phyloP scores from a whole-genome alignment of 2,797 vertebrate species.

The Dermochelys coriacea region DNA sequence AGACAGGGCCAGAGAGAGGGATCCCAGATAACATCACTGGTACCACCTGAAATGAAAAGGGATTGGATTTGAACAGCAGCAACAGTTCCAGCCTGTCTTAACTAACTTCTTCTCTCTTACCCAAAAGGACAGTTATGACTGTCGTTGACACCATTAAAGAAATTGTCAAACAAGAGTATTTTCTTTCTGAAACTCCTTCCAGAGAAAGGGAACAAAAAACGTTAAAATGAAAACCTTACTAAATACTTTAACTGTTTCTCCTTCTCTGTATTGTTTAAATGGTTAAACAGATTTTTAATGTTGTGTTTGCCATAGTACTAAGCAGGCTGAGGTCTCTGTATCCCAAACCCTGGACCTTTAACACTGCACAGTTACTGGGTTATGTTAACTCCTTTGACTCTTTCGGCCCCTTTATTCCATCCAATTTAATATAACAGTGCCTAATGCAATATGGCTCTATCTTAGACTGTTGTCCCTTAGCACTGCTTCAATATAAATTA shows the following conservation, averaged over 20 bases:
- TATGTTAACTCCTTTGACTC: neutral
- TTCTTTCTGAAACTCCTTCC: neutral
- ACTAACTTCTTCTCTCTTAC: too few species aligned
- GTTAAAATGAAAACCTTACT: neutral
- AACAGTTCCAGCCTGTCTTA: too few species aligned
- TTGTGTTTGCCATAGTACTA: too few species aligned
- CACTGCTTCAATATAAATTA: neutral
- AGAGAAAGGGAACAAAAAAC: neutral
- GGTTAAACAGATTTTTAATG: too few species aligned
- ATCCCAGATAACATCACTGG: too few species aligned
- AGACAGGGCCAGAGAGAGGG: too few species aligned
- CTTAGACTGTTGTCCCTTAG: neutral
- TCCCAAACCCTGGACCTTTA: neutral
- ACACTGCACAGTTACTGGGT: neutral
- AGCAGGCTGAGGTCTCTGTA: too few species aligned
- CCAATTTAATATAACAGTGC: neutral
- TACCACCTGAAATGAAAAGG: too few species aligned
- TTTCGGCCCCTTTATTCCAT: too few species aligned
- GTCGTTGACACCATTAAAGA: neutral
- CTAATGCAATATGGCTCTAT: neutral
- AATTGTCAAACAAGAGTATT: neutral
- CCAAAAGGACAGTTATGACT: too few species aligned
- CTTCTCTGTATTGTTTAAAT: too few species aligned
- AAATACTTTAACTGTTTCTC: neutral
- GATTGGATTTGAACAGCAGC: too few species aligned